Evolutionary conservation across 2,888 invertebrate species (phyloP), one percentile per base, ranked within the genome.

Genomic region (Timandra comae): DNA sequence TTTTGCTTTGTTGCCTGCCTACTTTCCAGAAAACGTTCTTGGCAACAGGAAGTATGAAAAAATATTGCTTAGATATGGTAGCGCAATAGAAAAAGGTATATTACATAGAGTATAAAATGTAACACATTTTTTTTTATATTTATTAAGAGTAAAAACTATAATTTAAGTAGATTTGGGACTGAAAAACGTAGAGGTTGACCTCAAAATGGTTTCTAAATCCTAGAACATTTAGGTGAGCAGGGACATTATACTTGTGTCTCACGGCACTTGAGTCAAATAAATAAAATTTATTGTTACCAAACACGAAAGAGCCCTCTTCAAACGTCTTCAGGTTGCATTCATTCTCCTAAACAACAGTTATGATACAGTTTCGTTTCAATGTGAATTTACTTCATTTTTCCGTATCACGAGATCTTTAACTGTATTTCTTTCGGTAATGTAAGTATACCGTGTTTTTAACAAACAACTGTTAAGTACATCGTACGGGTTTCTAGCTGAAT

Each of bases 281-380:
- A 38, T 38, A 31, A 29, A 41, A 43, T 51, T 45, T 44, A 53
- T 46, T 29, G 47, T 37, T 19, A 30, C 30, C 28, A 29, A 38
- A 36, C 62, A 62, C 46, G 56, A 46, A 55, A 33, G 34, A 36
- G 43, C 36, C 39, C 30, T 39, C 38, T 49, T 39, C 30, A 38
- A 49, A 38, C 30, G 39, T 45, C 42, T 46, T 46, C 39, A 41
- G 33, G 35, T 41, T 31, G 41, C 46, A 49, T 58, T 55, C 47
- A 49, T 56, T 44, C 47, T 43, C 41, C 49, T 60, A 45, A 55
- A 54, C 45, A 41, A 44, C 37, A 32, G 37, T 36, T 42, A 46
- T 52, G 44, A 52, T 53, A 59, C 56, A 44, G 55, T 61, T 55
- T 50, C 36, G 27, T 43, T 46, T 41, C 46, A 52, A 48, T 52